phyloP scores from a whole-genome alignment of 1,140 invertebrate species.

The Temnothorax curvispinosus region DNA sequence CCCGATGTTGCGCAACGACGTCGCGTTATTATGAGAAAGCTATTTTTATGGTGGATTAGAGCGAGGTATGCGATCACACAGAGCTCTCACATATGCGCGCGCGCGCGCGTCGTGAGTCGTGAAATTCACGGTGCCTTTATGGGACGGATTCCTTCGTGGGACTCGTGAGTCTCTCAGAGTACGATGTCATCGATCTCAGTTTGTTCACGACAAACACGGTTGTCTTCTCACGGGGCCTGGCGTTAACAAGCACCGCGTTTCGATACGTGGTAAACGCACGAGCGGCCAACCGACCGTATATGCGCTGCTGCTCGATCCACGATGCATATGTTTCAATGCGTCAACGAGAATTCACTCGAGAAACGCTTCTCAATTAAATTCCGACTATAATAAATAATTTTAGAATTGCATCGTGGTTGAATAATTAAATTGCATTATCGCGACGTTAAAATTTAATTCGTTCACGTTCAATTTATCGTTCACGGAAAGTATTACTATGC shows the following conservation, averaged over 20 bases:
- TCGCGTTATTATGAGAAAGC: constrained; percentile 43
- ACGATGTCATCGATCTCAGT: constrained; percentile 58
- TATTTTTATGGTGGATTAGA: constrained; percentile 63
- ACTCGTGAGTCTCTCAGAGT: not conserved
- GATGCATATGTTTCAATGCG: not conserved
- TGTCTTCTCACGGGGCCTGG: constrained; percentile 33
- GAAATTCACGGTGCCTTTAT: constrained; percentile 44
- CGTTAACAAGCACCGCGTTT: constrained; percentile 26
- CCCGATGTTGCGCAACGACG: constrained; percentile 32
- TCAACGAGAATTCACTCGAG: not conserved
- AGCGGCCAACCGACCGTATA: not conserved
- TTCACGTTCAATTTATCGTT: not conserved
- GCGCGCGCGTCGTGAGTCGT: constrained; percentile 15
- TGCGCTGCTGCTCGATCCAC: not conserved
- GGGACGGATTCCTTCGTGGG: constrained; percentile 32
- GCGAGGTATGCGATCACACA: constrained; percentile 38
- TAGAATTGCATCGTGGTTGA: not conserved
- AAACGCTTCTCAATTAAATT: not conserved
- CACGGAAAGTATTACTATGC: not conserved
- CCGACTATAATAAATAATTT: not conserved
- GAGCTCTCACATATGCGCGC: not conserved
- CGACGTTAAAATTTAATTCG: not conserved
- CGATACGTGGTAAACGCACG: constrained; percentile 27
- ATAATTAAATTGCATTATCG: not conserved
- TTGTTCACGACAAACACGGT: constrained; percentile 55